Conservation (phyloP, 2,888 invertebrate species). For the Caenorhabditis zanzibari region DNA sequence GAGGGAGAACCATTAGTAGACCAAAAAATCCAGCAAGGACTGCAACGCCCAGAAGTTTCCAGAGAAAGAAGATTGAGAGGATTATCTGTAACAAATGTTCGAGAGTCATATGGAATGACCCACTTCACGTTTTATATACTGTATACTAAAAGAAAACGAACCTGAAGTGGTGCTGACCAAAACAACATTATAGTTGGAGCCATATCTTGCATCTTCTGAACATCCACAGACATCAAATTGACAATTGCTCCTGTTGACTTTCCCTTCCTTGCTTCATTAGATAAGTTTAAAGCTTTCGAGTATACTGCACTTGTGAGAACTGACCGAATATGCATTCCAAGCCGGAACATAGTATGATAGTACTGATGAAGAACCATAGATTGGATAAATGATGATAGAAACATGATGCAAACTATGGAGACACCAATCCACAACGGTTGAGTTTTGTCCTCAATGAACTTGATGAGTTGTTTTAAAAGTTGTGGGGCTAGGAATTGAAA, state of each 20-base stretch:
- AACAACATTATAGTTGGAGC: constrained; percentile 81
- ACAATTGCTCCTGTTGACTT: constrained; percentile 86
- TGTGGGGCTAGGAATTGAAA: constrained; percentile 80
- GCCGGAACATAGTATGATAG: constrained; percentile 90
- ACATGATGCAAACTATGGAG: constrained; percentile 89
- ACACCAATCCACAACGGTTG: constrained; percentile 86
- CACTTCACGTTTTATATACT: too few species aligned
- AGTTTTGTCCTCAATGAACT: constrained; percentile 78
- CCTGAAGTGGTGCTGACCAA: constrained; percentile 77
- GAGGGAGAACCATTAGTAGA: constrained; percentile 91
- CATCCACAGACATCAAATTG: constrained; percentile 86
- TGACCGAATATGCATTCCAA: constrained; percentile 90
- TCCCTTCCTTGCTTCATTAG: constrained; percentile 84
- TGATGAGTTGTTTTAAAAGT: constrained; percentile 78
- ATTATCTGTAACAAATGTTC: constrained; percentile 4
- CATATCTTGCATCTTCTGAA: constrained; percentile 84
- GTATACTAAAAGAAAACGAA: too few species aligned
- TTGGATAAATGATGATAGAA: constrained; percentile 89
- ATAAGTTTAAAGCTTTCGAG: constrained; percentile 82
- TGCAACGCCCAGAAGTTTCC: constrained; percentile 87
- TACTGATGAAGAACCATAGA: constrained; percentile 91
- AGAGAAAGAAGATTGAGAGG: constrained; percentile 83
- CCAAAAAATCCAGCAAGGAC: constrained; percentile 94
- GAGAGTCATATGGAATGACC: neutral
- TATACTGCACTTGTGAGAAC: constrained; percentile 81